phyloP scores from a whole-genome alignment of 2,113 vertebrate genomes.

The Pitta sordida region DNA sequence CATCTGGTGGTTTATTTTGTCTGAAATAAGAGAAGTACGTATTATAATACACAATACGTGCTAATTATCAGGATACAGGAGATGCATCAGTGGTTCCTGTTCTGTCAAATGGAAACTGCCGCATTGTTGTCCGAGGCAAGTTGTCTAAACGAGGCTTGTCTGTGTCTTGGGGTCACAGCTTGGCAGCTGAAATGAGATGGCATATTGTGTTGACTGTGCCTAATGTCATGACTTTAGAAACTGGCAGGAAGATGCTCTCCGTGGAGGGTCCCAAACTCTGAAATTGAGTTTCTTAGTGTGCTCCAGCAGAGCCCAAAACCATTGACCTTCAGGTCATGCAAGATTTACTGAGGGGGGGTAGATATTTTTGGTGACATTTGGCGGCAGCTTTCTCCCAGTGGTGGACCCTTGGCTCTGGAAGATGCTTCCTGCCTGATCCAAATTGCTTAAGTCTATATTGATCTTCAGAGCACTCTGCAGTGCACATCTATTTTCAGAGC shows the following conservation, averaged over 20 bases:
- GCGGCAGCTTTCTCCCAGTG: neutral
- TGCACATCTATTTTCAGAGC: neutral
- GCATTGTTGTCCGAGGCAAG: rapidly evolving
- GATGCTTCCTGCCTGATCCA: neutral
- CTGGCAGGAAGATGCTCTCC: neutral
- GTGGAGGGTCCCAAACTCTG: neutral
- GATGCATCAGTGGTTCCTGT: neutral
- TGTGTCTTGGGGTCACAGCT: neutral
- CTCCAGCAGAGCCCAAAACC: slow-evolving; percentile 20
- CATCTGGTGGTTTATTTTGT: neutral
- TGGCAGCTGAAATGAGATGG: slow-evolving; percentile 25
- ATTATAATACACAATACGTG: neutral
- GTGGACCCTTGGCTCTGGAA: slow-evolving; percentile 28
- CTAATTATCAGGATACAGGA: neutral
- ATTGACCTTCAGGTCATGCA: neutral
- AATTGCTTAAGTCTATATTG: neutral
- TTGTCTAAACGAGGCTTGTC: neutral
- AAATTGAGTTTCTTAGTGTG: slow-evolving; percentile 16
- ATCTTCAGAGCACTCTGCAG: neutral
- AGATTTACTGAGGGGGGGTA: neutral
- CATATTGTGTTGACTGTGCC: slow-evolving; percentile 12
- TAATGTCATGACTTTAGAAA: neutral
- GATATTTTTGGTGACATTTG: neutral
- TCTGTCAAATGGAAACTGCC: neutral
- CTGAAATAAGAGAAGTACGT: neutral